Percentiles rank a stretch among this genome's conserved stretches.
Conservation (phyloP, 1,140 invertebrate genomes). For the Drosophila nikananu region DNA sequence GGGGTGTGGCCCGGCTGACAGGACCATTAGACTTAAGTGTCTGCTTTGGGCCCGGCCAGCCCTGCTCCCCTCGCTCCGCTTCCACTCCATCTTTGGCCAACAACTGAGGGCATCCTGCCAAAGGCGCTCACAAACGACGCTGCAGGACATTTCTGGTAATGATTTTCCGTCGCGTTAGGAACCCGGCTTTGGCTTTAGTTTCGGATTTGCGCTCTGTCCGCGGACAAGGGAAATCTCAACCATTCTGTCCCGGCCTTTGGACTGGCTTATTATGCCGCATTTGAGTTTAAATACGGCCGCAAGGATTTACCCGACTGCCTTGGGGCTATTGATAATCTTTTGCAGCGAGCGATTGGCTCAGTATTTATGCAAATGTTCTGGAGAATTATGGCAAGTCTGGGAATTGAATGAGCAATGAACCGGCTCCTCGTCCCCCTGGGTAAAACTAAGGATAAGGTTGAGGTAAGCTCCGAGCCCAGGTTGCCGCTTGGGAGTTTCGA, state of each 20-base stretch:
- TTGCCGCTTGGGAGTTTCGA: not conserved
- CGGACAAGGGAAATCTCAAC: constrained; percentile 23
- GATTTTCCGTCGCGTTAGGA: constrained; percentile 54
- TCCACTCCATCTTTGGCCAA: constrained; percentile 10
- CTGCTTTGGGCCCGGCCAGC: constrained; percentile 36
- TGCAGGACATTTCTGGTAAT: constrained; percentile 79
- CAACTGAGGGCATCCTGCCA: constrained; percentile 68
- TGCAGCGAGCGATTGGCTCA: constrained; percentile 24
- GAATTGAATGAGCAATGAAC: constrained; percentile 24
- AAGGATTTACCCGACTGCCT: constrained; percentile 52
- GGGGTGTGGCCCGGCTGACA: constrained; percentile 57
- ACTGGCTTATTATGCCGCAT: constrained; percentile 69
- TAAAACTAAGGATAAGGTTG: constrained; percentile 8
- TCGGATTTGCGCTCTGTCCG: constrained; percentile 21
- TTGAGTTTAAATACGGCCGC: constrained; percentile 57
- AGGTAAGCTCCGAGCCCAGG: not conserved
- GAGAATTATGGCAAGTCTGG: constrained; percentile 32
- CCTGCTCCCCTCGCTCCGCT: not conserved
- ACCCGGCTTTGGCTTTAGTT: constrained; percentile 41
- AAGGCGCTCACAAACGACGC: constrained; percentile 73
- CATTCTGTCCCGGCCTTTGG: constrained; percentile 34
- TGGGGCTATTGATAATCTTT: constrained; percentile 52
- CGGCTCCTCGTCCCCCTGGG: not conserved
- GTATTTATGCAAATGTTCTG: constrained; percentile 37
- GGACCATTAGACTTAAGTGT: constrained; percentile 78